phyloP scores from a whole-genome alignment of 2,113 vertebrate genomes.

The Arvicanthis niloticus region DNA sequence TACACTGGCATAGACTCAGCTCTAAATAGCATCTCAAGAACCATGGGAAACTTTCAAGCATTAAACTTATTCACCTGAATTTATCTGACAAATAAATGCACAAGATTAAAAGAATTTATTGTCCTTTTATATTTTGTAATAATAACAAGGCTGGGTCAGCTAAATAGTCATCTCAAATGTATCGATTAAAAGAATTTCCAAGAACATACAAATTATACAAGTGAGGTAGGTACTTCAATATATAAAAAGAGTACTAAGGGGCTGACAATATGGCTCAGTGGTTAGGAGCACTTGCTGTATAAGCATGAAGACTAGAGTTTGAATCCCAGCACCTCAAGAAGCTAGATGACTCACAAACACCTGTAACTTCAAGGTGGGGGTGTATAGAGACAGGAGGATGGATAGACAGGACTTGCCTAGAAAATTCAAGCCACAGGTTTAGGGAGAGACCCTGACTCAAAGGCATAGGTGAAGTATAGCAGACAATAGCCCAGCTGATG shows the following conservation, averaged over 20 bases:
- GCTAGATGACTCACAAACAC: no score
- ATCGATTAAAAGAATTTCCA: neutral
- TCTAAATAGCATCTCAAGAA: neutral
- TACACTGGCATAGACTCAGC: neutral
- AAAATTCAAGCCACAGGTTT: neutral
- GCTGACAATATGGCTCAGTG: neutral
- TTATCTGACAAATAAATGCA: neutral
- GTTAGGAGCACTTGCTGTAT: neutral
- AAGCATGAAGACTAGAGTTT: neutral
- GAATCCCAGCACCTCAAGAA: neutral
- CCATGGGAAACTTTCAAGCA: neutral
- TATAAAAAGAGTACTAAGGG: neutral
- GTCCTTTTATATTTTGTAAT: neutral
- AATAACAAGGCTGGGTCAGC: neutral
- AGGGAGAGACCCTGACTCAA: neutral
- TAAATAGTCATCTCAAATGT: neutral
- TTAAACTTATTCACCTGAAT: neutral
- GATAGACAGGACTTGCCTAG: neutral
- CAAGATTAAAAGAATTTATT: conserved; percentile 1
- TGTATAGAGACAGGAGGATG: neutral
- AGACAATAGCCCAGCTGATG: no score
- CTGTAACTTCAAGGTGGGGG: neutral
- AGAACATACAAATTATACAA: neutral
- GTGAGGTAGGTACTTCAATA: neutral
- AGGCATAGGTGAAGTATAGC: neutral